Percentiles rank a stretch among this genome's conserved stretches.
phyloP scores from a whole-genome alignment of 1,140 invertebrate genomes.

The Berghia stephanieae region DNA sequence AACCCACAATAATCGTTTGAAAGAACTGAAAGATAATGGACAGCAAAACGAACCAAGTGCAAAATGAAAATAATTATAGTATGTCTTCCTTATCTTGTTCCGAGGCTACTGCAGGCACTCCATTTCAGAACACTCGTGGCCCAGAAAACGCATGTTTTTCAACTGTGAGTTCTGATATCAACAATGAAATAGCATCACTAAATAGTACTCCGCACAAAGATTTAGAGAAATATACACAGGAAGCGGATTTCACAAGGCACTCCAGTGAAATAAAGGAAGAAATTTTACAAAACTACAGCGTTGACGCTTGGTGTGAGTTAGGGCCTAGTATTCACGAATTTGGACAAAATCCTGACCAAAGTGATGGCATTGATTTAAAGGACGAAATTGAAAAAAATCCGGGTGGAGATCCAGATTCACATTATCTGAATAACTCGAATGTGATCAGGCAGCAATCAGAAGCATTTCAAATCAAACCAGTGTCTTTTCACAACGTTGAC shows the following conservation, averaged over 20 bases:
- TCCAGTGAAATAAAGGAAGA: constrained; percentile 10
- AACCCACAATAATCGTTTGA: too few relatives aligned
- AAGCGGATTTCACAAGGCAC: not conserved
- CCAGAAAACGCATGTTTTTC: not conserved
- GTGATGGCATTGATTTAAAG: not conserved
- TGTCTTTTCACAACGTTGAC: not conserved
- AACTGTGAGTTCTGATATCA: not conserved
- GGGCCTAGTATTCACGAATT: not conserved
- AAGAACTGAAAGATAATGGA: too few relatives aligned
- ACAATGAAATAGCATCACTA: not conserved
- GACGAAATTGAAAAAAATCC: too few relatives aligned
- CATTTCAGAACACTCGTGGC: not conserved
- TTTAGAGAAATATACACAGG: not conserved
- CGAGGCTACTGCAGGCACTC: not conserved
- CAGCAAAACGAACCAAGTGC: too few relatives aligned
- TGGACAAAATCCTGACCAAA: not conserved
- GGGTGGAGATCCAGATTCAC: not conserved
- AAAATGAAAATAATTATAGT: too few relatives aligned
- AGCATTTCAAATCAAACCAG: not conserved
- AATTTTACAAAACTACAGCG: not conserved
- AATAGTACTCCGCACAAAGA: not conserved
- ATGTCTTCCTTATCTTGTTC: too few relatives aligned
- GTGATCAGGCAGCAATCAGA: not conserved
- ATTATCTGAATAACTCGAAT: not conserved
- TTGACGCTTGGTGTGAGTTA: constrained; percentile 21